A percentile compares a stretch with the other conserved stretches of the same genome.
phyloP scores from a whole-genome alignment of 2,888 invertebrate genomes.

The Zaprionus bogoriensis region DNA sequence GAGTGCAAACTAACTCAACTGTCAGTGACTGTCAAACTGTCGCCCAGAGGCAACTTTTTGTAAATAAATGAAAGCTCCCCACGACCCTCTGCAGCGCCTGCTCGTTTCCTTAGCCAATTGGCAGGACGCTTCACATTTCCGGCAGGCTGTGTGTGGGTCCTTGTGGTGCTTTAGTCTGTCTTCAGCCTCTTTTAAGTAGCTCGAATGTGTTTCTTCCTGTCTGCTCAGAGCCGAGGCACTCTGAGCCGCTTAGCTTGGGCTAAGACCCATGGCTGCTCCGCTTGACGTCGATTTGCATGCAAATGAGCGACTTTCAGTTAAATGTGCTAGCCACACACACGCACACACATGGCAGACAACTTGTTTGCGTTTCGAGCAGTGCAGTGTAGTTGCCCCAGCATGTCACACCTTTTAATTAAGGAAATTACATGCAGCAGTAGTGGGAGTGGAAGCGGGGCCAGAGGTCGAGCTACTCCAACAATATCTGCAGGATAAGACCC shows the following conservation, averaged over 20 bases:
- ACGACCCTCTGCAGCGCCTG: not conserved
- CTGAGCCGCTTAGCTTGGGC: too few relatives aligned
- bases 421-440: conserved; percentile 45
- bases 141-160: conserved; percentile 1
- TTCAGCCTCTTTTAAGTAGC: not conserved
- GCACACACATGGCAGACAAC: not conserved
- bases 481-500: conserved; percentile 9
- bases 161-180: conserved; percentile 5
- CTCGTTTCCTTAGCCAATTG: conserved; percentile 6
- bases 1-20: conserved; percentile 16
- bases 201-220: conserved; percentile 22
- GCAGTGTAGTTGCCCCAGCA: conserved; percentile 19
- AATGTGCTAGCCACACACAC: not conserved
- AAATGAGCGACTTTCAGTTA: conserved; percentile 28
- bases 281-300: conserved; percentile 36
- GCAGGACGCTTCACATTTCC: conserved; percentile 19
- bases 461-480: too few relatives aligned
- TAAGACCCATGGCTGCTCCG: conserved; percentile 10
- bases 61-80: conserved; percentile 41
- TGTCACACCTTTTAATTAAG: conserved; percentile 76
- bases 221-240: too few relatives aligned
- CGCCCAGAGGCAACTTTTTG: not conserved
- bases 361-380: conserved; percentile 42
- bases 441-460: too few relatives aligned
- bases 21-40: conserved; percentile 4